phyloP scores from a whole-genome alignment of 2,113 vertebrate genomes.

The Centropristis striata region DNA sequence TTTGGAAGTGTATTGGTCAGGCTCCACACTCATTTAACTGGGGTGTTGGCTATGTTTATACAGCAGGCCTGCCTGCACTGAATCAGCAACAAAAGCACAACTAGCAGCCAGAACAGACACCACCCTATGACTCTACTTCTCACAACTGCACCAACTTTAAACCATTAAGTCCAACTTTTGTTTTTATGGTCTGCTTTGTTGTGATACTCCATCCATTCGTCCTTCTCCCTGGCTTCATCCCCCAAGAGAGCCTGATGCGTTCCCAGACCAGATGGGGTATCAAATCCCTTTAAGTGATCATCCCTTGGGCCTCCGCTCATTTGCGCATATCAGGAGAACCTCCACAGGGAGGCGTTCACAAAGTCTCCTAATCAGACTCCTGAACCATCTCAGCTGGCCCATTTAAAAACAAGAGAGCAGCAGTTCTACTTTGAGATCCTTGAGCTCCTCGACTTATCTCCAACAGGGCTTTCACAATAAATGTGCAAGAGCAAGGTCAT shows the following conservation, averaged over 20 bases:
- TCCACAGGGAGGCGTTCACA: neutral
- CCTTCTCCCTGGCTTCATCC: neutral
- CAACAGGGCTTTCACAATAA: neutral
- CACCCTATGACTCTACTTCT: neutral
- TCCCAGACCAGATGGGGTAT: neutral
- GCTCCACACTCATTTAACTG: neutral
- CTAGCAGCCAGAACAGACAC: conserved; percentile 1
- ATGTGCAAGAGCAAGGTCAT: neutral
- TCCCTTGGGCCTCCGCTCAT: neutral
- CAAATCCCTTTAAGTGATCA: neutral
- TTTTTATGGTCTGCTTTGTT: neutral
- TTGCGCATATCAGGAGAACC: no score
- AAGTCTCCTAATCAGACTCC: neutral
- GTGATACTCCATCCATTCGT: neutral
- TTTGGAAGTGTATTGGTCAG: neutral
- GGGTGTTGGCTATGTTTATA: neutral
- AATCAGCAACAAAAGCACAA: neutral
- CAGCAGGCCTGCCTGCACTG: neutral
- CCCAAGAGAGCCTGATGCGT: neutral
- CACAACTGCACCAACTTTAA: neutral
- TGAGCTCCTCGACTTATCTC: neutral
- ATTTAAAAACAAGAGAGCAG: neutral
- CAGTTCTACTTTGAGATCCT: neutral
- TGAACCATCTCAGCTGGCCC: neutral
- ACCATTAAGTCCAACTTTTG: neutral